These are phyloP conservation scores for Caenorhabditis tropicalis DNA, from an alignment of 1,140 invertebrate species.

Conservation along the genomic window DNA sequence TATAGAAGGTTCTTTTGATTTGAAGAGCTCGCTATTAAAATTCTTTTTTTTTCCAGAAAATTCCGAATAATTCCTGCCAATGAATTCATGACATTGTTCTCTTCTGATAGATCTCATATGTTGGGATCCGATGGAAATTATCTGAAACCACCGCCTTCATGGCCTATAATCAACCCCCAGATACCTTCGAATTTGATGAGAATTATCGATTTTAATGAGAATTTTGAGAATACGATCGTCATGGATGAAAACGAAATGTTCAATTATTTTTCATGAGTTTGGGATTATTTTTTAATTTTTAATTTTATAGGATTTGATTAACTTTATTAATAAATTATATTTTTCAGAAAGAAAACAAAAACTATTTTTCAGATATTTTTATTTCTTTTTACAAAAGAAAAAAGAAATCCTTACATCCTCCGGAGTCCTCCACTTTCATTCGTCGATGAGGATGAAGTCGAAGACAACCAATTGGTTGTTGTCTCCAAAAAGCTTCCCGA, in stretches of 20 bases:
- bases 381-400: not conserved
- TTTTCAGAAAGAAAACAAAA: too few relatives aligned
- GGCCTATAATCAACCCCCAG: too few relatives aligned
- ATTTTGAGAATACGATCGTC: not conserved
- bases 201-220: not conserved
- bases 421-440: not conserved
- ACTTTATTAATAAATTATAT: too few relatives aligned
- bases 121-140: not conserved
- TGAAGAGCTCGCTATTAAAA: not conserved
- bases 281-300: too few relatives aligned
- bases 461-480: conserved; percentile 6
- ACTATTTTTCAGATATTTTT: too few relatives aligned
- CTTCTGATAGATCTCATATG: not conserved
- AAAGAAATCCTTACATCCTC: not conserved
- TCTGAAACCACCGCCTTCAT: not conserved
- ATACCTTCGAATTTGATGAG: not conserved
- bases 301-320: too few relatives aligned
- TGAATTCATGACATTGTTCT: not conserved
- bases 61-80: not conserved
- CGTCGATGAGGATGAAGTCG: not conserved
- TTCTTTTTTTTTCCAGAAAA: not conserved
- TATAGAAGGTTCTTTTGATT: not conserved
- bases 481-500: not conserved
- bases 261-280: too few relatives aligned
- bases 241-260: not conserved